phyloP scores from a whole-genome alignment of 2,797 vertebrate species.

The Gymnothorax reevesii region DNA sequence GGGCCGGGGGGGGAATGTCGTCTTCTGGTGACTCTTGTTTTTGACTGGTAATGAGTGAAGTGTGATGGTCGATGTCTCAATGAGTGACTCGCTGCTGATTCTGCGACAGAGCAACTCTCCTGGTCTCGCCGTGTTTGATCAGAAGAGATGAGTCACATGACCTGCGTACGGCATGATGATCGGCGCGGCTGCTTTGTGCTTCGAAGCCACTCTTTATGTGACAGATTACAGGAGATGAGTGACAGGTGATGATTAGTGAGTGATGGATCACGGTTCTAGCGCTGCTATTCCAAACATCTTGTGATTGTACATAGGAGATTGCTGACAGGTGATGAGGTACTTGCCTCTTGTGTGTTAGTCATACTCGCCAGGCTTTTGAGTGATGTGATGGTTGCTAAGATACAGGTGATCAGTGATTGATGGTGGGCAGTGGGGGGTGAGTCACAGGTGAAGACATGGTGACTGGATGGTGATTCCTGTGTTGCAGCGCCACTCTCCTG shows the following conservation, averaged over 20 bases:
- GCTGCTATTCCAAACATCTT: too few relatives aligned
- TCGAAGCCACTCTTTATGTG: too few relatives aligned
- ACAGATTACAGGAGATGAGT: background rate
- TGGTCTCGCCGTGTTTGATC: background rate
- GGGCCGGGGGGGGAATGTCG: too few relatives aligned
- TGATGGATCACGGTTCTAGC: too few relatives aligned
- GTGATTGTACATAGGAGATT: background rate
- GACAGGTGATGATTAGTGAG: background rate
- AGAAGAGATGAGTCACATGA: background rate
- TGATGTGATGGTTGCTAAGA: background rate
- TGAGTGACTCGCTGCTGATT: background rate
- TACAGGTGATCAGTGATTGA: too few relatives aligned
- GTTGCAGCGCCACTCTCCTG: slow-evolving; percentile 78
- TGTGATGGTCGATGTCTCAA: background rate
- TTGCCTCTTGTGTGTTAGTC: too few relatives aligned
- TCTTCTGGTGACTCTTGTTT: too few relatives aligned
- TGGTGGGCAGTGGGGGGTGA: background rate
- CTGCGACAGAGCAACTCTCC: too few relatives aligned
- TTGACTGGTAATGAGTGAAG: too few relatives aligned
- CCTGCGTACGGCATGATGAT: background rate
- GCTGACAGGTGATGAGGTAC: background rate
- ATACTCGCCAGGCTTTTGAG: background rate
- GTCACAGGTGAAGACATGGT: background rate
- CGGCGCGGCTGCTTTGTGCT: too few relatives aligned
- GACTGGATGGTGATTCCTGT: background rate